Evolutionary conservation across 2,797 vertebrate species (phyloP), one percentile per base, ranked within the genome.

Genomic region (Spondyliosoma cantharus): DNA sequence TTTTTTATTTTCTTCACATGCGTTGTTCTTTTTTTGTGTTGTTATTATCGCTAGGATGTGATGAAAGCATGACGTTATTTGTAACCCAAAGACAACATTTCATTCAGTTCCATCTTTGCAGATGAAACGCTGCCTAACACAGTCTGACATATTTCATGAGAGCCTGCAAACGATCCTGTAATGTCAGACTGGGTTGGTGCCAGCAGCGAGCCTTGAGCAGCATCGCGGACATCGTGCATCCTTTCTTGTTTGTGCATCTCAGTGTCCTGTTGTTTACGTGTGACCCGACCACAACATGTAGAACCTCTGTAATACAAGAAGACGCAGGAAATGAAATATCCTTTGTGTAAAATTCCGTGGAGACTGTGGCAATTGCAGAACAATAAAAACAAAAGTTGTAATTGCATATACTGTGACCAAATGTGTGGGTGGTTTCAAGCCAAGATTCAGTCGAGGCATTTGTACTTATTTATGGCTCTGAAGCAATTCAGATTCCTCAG

Each of bases 41-140:
- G 37, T 9, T 65, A 49, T 60, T 72, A 56, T 54, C 70, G 43
- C 46, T 68, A 14, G 46, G 65, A 5, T 43, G 46, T 56, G 70
- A 80, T 71, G 37, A 72, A 60, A 76, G 19, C 1, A 45, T 37
- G 0, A 29, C 68, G 52, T 37, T 49, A 68, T 37, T 78, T 64
- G 37, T 57, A 60, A 17, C 13, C n/a, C 60, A 16, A 37, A n/a
- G 12, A 65, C 67, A 64, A 74, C 50, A 45, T 73, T 43, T 82
- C 0, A 16, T 48, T 42, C 57, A 70, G 76, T 56, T 82, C 53
- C 64, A 71, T 45, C 54, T 70, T 48, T 67, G 37, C 25, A 72
- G 65, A 78, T 82, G 71, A 72, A 81, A 78, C 60, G 0, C n/a
- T 20, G 42, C 7, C 16, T 67, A 27, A 76, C 57, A n/a, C 37